phyloP scores from a whole-genome alignment of 2,113 vertebrate species.

The Mastomys coucha region DNA sequence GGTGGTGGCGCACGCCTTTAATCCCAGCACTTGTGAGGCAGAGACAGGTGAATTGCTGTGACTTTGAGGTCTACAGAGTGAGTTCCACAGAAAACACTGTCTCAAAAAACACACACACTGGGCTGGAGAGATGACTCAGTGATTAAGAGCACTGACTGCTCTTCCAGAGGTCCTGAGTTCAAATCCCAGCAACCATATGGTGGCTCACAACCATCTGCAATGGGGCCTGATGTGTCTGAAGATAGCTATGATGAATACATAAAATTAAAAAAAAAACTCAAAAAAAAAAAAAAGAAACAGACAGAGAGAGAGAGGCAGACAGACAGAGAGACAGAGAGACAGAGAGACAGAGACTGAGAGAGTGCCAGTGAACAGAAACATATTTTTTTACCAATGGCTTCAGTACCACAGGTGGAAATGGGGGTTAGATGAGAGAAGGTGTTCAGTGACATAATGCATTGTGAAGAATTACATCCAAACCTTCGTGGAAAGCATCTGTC shows the following conservation, averaged over 20 bases:
- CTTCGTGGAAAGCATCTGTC: accelerated
- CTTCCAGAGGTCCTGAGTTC: too few relatives aligned
- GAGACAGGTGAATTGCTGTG: not conserved
- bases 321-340: not conserved
- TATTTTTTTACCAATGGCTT: accelerated
- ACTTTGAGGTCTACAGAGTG: not conserved
- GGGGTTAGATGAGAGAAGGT: not conserved
- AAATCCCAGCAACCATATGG: too few relatives aligned
- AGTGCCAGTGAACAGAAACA: not conserved
- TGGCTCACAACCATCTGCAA: too few relatives aligned
- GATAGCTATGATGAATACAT: too few relatives aligned
- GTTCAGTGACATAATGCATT: not conserved
- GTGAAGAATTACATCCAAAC: not conserved
- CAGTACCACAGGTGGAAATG: not conserved
- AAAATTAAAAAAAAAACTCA: too few relatives aligned
- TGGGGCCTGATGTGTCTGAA: too few relatives aligned
- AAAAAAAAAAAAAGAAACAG: too few relatives aligned
- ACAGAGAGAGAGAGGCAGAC: too few relatives aligned
- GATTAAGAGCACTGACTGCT: too few relatives aligned
- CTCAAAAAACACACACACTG: not conserved
- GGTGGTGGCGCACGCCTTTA: not conserved
- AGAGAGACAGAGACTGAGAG: too few relatives aligned
- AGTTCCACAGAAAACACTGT: not conserved
- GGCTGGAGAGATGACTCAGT: too few relatives aligned
- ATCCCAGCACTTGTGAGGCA: not conserved